Evolutionary conservation across 2,797 vertebrate species (phyloP).

Genomic region (Gadopsis marmoratus): DNA sequence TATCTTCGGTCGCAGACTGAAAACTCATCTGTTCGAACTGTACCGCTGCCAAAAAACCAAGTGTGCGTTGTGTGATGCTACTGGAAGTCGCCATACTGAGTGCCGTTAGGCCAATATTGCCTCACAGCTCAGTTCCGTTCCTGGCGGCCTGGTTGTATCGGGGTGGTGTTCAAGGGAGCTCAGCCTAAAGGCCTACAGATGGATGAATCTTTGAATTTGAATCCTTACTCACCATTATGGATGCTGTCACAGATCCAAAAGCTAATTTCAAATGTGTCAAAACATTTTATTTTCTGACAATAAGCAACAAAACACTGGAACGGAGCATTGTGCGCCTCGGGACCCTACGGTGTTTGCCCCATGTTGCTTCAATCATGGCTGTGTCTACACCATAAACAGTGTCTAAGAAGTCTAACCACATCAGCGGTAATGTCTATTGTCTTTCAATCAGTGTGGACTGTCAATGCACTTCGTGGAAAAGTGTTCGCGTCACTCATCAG

Average conservation of each 20-base stretch:
- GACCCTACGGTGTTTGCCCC: neutral
- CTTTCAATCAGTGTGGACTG: slow-evolving; percentile 23
- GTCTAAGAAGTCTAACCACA: slow-evolving; percentile 32
- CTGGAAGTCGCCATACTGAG: neutral
- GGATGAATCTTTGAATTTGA: neutral
- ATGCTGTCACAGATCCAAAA: no score
- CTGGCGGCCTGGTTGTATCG: neutral
- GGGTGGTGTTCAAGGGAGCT: neutral
- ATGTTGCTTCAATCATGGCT: slow-evolving; percentile 21
- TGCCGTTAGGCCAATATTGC: no score
- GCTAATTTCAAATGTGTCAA: neutral
- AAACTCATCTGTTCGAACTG: no score
- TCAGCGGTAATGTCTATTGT: slow-evolving; percentile 17
- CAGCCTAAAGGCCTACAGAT: neutral
- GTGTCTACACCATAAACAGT: slow-evolving; percentile 1
- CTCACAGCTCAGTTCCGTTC: neutral
- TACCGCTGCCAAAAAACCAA: neutral
- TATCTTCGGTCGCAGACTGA: no score
- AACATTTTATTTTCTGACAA: slow-evolving; percentile 4
- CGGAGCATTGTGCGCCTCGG: neutral
- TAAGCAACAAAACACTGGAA: slow-evolving; percentile 8
- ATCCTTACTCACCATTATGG: no score
- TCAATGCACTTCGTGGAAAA: slow-evolving; percentile 7
- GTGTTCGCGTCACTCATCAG: slow-evolving; percentile 2
- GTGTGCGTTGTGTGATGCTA: neutral